These are phyloP conservation scores for Megalurothrips usitatus DNA, from an alignment of 2,888 invertebrate species.

Conservation along the genomic window DNA sequence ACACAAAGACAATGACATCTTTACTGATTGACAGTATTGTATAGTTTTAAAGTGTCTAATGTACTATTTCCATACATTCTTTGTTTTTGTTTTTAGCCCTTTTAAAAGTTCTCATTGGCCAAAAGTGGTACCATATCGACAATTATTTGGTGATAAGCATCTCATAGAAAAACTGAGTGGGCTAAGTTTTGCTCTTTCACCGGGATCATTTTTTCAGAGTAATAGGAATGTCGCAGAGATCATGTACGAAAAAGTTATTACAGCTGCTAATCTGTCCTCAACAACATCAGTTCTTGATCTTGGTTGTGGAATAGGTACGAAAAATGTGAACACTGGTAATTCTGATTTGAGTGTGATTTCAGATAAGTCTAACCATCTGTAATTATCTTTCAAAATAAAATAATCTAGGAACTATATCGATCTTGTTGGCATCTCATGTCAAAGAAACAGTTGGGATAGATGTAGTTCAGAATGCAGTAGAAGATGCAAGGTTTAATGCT, in stretches of 20 bases:
- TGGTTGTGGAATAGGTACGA: constrained; percentile 89
- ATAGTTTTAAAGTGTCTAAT: too few relatives aligned
- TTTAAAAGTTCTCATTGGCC: constrained; percentile 22
- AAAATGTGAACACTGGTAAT: constrained; percentile 39
- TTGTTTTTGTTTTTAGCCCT: too few relatives aligned
- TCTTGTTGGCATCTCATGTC: constrained; percentile 41
- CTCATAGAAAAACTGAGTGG: constrained; percentile 51
- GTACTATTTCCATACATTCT: too few relatives aligned
- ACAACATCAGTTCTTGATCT: constrained; percentile 82
- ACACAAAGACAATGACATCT: too few relatives aligned
- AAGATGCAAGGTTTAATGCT: constrained; percentile 87
- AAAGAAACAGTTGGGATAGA: constrained; percentile 70
- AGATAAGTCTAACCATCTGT: not conserved
- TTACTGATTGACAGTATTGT: too few relatives aligned
- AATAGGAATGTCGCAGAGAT: constrained; percentile 72
- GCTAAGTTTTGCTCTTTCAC: constrained; percentile 70
- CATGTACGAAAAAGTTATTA: constrained; percentile 78
- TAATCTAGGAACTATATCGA: constrained; percentile 42
- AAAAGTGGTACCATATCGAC: constrained; percentile 42
- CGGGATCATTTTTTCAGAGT: constrained; percentile 79
- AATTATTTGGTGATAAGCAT: constrained; percentile 46
- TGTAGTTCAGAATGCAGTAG: constrained; percentile 74
- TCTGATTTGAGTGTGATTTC: not conserved
- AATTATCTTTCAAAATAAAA: not conserved
- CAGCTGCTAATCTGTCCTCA: constrained; percentile 59